Conservation (phyloP, 2,797 vertebrate species). For the Rousettus madagascariensis region DNA sequence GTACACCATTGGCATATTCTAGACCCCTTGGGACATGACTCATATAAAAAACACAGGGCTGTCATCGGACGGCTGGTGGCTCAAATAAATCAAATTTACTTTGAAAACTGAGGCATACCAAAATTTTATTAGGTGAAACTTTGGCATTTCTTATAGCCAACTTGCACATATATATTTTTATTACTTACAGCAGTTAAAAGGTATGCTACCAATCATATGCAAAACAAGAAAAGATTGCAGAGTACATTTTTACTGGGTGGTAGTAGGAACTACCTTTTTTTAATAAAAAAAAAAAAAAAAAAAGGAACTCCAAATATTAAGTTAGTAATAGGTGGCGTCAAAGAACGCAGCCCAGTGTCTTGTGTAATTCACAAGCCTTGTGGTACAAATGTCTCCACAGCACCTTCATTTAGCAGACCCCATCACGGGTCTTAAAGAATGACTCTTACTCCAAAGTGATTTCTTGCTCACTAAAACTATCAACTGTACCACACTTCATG, state of each 20-base stretch:
- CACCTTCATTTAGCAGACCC: constrained; percentile 61
- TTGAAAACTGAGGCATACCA: constrained; percentile 92
- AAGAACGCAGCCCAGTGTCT: constrained; percentile 72
- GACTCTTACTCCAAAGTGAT: constrained; percentile 70
- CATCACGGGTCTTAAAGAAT: constrained; percentile 71
- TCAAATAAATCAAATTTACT: constrained; percentile 92
- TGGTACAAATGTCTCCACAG: background rate
- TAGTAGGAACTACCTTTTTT: constrained; percentile 81
- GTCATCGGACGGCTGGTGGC: constrained; percentile 92
- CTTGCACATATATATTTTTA: constrained; percentile 91
- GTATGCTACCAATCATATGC: constrained; percentile 91
- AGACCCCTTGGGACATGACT: constrained; percentile 89
- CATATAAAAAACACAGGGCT: constrained; percentile 91
- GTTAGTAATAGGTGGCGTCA: constrained; percentile 81
- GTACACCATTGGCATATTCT: constrained; percentile 90
- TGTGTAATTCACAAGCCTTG: constrained; percentile 70
- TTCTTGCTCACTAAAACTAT: constrained; percentile 78
- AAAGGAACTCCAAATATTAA: constrained; percentile 71
- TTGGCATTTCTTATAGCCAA: constrained; percentile 90
- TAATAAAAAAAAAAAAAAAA: background rate
- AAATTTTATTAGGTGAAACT: constrained; percentile 93
- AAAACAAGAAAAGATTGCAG: constrained; percentile 85
- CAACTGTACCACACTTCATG: constrained; percentile 69
- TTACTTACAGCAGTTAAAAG: constrained; percentile 91
- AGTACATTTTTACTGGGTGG: constrained; percentile 84